These are phyloP conservation scores for Scaptodrosophila latifasciaeformis DNA, from an alignment of 2,888 invertebrate species.

Conservation along the genomic window DNA sequence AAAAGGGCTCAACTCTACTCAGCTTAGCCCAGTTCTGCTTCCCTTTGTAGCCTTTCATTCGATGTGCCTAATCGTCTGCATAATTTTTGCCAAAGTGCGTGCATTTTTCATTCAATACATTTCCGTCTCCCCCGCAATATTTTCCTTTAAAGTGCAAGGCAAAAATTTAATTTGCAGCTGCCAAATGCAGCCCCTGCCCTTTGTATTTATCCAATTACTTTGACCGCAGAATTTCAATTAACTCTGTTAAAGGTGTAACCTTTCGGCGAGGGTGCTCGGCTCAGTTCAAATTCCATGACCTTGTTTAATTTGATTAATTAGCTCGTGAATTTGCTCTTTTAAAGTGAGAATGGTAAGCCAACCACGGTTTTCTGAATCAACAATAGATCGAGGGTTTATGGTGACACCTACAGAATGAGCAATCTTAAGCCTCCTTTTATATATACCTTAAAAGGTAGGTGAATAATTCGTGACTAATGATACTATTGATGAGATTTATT, in stretches of 20 bases:
- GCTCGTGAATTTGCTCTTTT: constrained; percentile 36
- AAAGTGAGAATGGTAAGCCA: constrained; percentile 7
- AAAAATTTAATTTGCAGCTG: constrained; percentile 49
- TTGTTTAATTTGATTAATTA: constrained; percentile 68
- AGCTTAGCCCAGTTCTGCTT: too few relatives aligned
- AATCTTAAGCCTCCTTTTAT: too few relatives aligned
- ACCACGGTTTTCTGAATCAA: too few relatives aligned
- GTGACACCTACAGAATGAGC: too few relatives aligned
- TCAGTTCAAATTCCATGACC: constrained; percentile 34
- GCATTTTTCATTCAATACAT: not conserved
- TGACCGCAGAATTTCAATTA: constrained; percentile 58
- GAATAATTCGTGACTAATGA: too few relatives aligned
- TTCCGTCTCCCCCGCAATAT: constrained; percentile 26
- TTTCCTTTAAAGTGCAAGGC: constrained; percentile 26
- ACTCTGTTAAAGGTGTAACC: constrained; percentile 57
- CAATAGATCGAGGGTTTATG: too few relatives aligned
- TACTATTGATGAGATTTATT: too few relatives aligned
- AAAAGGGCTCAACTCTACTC: too few relatives aligned
- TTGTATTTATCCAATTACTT: constrained; percentile 6
- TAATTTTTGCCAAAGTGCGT: constrained; percentile 66
- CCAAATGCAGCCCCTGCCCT: constrained; percentile 10
- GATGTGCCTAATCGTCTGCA: constrained; percentile 72
- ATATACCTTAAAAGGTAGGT: too few relatives aligned
- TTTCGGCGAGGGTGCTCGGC: constrained; percentile 11
- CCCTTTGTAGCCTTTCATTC: constrained; percentile 18